Conservation (phyloP, 2,888 invertebrate genomes). For the Stenotaenia linearis region DNA sequence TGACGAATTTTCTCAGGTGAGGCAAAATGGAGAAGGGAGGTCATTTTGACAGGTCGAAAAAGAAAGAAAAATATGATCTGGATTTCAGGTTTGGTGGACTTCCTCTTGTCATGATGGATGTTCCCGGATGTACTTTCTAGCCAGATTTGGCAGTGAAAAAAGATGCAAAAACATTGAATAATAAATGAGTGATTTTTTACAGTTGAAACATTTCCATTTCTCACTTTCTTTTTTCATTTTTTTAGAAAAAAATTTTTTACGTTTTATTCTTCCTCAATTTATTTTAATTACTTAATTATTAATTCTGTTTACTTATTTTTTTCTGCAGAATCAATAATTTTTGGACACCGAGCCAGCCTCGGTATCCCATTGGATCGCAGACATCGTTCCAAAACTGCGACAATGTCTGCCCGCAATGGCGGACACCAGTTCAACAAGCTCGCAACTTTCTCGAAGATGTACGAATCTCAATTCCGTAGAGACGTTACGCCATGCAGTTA, state of each 20-base stretch:
- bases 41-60: slow-evolving; percentile 20
- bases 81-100: slow-evolving; percentile 21
- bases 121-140: neutral
- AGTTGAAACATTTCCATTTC: neutral
- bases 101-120: slow-evolving; percentile 23
- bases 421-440: slow-evolving; percentile 5
- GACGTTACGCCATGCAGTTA: neutral
- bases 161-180: neutral
- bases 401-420: slow-evolving; percentile 19
- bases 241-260: neutral
- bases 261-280: neutral
- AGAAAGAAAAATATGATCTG: slow-evolving; percentile 23
- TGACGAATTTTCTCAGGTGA: slow-evolving; percentile 22
- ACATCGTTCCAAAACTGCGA: slow-evolving; percentile 4
- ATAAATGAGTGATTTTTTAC: neutral
- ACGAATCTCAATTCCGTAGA: neutral
- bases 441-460: slow-evolving; percentile 2
- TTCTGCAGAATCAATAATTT: too few species aligned
- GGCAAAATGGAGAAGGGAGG: neutral
- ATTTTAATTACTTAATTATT: neutral
- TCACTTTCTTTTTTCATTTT: too few species aligned
- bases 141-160: slow-evolving; percentile 14
- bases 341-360: slow-evolving; percentile 8
- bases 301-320: neutral
- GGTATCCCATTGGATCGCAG: neutral